Evolutionary conservation across 2,797 vertebrate species (phyloP).

Genomic region (Sphenopsis melanotis): DNA sequence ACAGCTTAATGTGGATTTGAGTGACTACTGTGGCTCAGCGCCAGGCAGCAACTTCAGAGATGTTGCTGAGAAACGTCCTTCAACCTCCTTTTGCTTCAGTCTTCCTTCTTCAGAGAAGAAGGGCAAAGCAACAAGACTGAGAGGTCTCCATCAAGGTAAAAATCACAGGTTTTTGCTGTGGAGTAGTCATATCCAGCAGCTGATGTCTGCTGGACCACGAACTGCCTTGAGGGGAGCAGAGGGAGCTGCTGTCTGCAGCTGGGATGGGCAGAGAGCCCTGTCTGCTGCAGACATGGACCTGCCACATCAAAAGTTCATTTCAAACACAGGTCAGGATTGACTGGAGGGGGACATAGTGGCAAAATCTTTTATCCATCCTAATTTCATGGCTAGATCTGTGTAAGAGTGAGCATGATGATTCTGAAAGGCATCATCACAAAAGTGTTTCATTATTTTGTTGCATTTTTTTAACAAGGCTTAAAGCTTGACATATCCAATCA

Average conservation of each 20-base stretch:
- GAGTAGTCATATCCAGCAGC: not conserved
- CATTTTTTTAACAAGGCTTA: not conserved
- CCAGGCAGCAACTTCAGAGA: not conserved
- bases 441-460: not conserved
- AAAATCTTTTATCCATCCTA: not conserved
- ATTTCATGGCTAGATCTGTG: not conserved
- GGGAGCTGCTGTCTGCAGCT: not conserved
- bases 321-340: not conserved
- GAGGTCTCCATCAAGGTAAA: not conserved
- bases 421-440: not conserved
- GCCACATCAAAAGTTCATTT: not conserved
- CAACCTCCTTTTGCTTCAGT: not conserved
- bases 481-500: not conserved
- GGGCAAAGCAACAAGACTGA: not conserved
- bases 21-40: not conserved
- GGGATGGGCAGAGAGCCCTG: not conserved
- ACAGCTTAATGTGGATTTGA: not conserved
- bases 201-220: not conserved
- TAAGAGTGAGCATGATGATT: not conserved
- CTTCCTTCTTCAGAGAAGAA: not conserved
- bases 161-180: not conserved
- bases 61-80: not conserved
- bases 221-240: not conserved
- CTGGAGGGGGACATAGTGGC: not conserved
- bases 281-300: not conserved